Evolutionary conservation across 2,888 invertebrate species (phyloP).

Genomic region (Eilema sororculum): DNA sequence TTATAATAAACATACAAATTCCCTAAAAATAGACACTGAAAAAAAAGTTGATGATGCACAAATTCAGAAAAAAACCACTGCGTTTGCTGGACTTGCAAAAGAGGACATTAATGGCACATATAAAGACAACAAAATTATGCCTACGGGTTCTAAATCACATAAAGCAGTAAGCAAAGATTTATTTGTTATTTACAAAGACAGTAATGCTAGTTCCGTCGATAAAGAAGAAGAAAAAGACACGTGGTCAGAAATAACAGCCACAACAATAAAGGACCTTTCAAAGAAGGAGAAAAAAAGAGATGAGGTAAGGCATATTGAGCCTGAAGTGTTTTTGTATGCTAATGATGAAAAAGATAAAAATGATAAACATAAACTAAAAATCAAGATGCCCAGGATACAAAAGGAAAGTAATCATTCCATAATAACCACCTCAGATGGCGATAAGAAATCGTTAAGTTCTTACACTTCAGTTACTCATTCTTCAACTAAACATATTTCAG

Average conservation of each 20-base stretch:
- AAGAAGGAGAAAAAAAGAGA: constrained; percentile 24
- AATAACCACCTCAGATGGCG: constrained; percentile 55
- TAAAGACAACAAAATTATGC: constrained; percentile 31
- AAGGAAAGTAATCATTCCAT: constrained; percentile 55
- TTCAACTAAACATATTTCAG: constrained; percentile 50
- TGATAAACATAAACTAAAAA: constrained; percentile 63
- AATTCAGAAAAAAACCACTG: constrained; percentile 42
- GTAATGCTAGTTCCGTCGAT: constrained; percentile 53
- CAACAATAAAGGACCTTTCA: constrained; percentile 33
- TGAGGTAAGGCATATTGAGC: constrained; percentile 23
- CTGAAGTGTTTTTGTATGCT: constrained; percentile 33
- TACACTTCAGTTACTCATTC: constrained; percentile 53
- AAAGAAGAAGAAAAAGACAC: constrained; percentile 37
- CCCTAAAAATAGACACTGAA: constrained; percentile 42
- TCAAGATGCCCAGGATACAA: constrained; percentile 64
- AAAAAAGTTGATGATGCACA: constrained; percentile 34
- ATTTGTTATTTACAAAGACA: constrained; percentile 72
- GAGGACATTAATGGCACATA: constrained; percentile 37
- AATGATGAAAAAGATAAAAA: constrained; percentile 51
- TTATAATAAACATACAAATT: constrained; percentile 60
- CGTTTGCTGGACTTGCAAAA: constrained; percentile 38
- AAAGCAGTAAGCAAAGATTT: constrained; percentile 66
- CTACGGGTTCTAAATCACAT: constrained; percentile 45
- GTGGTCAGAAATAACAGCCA: constrained; percentile 48
- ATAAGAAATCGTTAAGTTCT: constrained; percentile 66